Base-by-base conservation (phyloP, 2,888 invertebrate species). In the Drosophila planitibia region DNA sequence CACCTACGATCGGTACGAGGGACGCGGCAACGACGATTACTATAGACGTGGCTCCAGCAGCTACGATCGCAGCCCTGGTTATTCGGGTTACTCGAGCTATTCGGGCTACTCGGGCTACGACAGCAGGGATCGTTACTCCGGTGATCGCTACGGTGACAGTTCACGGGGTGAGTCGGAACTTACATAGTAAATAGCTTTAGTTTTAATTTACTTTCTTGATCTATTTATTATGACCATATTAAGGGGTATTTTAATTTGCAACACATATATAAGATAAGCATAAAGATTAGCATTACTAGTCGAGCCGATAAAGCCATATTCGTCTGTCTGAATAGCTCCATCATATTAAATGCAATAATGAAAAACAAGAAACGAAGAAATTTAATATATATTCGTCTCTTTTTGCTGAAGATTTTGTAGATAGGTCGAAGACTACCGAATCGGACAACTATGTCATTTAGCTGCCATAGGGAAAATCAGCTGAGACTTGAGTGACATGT, bases 121-220 rank as follows among this genome's bases (percentile, higher is more conserved):
- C 22, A 92, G 81, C 71, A 80, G 93, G 32, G 93, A 93, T 83
- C 91, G 93, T 22, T 93, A 93, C 63, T 90, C 91, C 79, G 93
- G 93, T 41, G 93, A 93, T 65, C 92, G 55, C 19, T 55, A 57
- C n/a, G 84, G 78, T 47, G 92, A 92, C 58, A 82, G 75, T 53
- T 69, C 74, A 19, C 62, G 84, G 47, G 84, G 85, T 90, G 22
- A 39, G 59, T 75, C 14, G n/a, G 1, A 14, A 39, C 12, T 28
- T 28, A 7, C 12, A 28, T 16, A 54, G 6, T 7, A 22, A 7
- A 47, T 22, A 2, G 7, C 1, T 4, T 7, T 7, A 3, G 14
- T 7, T 14, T 14, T 22, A 3, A 1, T 22, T 47, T n/a, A 10
- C n/a, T n/a, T 41, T 1, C 10, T 2, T 3, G 1, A 14, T 0